Evolutionary conservation across 2,888 invertebrate species (phyloP), one percentile per base, ranked within the genome.

Genomic region (Periphyllus acericola): DNA sequence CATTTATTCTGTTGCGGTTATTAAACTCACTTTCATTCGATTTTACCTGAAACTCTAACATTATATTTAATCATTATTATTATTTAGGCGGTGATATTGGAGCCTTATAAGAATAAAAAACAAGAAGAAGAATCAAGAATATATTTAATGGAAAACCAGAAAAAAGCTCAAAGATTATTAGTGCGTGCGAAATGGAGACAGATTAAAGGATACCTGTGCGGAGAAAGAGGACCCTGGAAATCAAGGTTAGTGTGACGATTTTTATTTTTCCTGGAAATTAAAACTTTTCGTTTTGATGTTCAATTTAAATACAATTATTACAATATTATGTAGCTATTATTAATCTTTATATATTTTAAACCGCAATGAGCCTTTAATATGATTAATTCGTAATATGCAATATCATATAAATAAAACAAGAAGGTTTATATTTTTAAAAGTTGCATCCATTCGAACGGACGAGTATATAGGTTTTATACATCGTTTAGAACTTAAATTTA

Each of bases 171-270:
- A 90, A 92, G 92, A 89, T 91, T 92, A 89, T 91, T 92, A 89
- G 92, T 92, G 74, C 91, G 93, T 90, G 92, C 93, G 89, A 92
- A 92, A 90, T 94, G 94, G 94, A 92, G 93, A 90, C 92, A 92
- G 75, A 92, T 92, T 78, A 93, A 93, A 90, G 91, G 93, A 89
- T 94, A 93, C 91, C 92, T 94, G 89, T 92, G 92, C 87, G 93
- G 94, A 82, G 91, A 92, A 60, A 91, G 93, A 74, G 93, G 93
- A 52, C 92, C 93, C 72, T 93, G 93, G 91, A 90, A 89, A 87
- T 89, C 90, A 90, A 91, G 91, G 91, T 91, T 90, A 90, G 90
- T 81, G 14, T 76, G 21, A 40, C 32, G 19, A 1, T 36, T 72
- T 52, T 29, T 34, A 52, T 83, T 66, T 36, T 66, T 17, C 17